Evolutionary conservation across 1,140 invertebrate genomes (phyloP), one percentile per base, ranked within the genome.

Genomic region (Leptinotarsa undecemlineata): DNA sequence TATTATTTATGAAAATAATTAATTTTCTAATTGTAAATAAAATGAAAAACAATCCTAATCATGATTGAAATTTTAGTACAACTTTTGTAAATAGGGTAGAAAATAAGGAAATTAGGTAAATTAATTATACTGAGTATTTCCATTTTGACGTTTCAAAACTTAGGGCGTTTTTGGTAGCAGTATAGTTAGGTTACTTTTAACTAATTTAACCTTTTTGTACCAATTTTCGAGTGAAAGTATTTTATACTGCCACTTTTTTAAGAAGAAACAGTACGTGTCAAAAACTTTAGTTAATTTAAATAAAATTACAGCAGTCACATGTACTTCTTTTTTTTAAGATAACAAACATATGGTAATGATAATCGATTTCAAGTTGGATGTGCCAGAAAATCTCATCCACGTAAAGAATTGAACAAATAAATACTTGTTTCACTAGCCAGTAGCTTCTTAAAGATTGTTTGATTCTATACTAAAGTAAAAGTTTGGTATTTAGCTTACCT

Each of bases 41-140:
- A 42, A 42, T 42, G 8, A 42, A 3, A 61, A 57, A 70, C 51
- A 57, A 57, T 57, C 57, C 51, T 63, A 69, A 61, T 62, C 19
- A 47, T 72, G 48, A 72, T 47, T 72, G 71, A 66, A 72, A 72
- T 68, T 69, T 74, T 77, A 77, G 76, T 77, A 75, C 74, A 76
- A 78, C 69, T 76, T 73, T 77, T 77, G 77, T 78, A 78, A 73
- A 78, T 78, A 78, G 61, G 48, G 48, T 78, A 67, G 8, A 42
- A 76, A 68, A 73, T 76, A 74, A 74, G 67, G 66, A 67, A 73
- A 76, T 64, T 78, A 78, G 77, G 72, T 76, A 74, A 78, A 76
- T 78, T 78, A 72, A 76, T 78, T 69, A 74, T 75, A 73, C 72
- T 74, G 75, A 73, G 33, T 68, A 68, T 68, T 78, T 78, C 72